Conservation (phyloP, 2,113 vertebrate genomes). For the Hyperopisus bebe region DNA sequence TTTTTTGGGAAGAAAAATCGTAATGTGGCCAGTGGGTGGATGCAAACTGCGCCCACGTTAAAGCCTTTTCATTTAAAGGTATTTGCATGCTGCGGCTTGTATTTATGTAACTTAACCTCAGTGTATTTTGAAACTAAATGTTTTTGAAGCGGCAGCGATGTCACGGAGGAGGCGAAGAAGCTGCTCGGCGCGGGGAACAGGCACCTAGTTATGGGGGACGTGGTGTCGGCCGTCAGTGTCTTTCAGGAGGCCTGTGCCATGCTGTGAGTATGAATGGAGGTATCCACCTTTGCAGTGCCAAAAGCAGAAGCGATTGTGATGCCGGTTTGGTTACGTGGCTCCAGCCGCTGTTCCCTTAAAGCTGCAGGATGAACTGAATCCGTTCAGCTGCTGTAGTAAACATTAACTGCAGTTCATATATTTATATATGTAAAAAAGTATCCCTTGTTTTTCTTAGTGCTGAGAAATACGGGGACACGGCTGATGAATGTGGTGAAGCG, state of each 20-base stretch:
- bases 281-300: background rate
- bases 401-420: no score
- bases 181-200: conserved; percentile 86
- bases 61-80: background rate
- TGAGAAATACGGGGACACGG: conserved; percentile 87
- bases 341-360: background rate
- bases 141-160: conserved; percentile 60
- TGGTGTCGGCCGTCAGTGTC: conserved; percentile 82
- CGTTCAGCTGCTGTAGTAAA: background rate
- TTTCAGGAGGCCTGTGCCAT: conserved; percentile 93
- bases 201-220: conserved; percentile 90
- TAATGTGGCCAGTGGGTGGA: background rate
- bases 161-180: conserved; percentile 87
- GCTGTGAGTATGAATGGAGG: conserved; percentile 69
- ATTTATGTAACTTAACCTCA: background rate
- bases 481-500: conserved; percentile 91
- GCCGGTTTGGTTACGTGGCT: background rate
- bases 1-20: background rate
- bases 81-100: background rate
- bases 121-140: background rate
- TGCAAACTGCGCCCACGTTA: background rate
- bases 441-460: conserved; percentile 74
- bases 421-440: no score
- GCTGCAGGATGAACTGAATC: background rate
- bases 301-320: background rate